Percentiles rank a stretch among this genome's conserved stretches.
phyloP scores from a whole-genome alignment of 2,113 vertebrate genomes.

The Clinocottus analis region DNA sequence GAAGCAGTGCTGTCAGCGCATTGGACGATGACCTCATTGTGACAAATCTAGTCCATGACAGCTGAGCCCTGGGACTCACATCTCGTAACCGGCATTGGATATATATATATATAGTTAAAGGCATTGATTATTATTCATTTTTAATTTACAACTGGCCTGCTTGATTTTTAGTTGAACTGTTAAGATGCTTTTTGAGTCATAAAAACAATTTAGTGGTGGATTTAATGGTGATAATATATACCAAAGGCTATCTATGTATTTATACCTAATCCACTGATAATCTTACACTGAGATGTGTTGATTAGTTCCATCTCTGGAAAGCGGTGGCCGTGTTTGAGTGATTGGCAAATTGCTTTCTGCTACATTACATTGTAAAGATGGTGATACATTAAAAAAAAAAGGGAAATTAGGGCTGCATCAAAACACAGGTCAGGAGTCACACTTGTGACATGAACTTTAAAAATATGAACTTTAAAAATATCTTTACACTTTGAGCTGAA shows the following conservation, averaged over 20 bases:
- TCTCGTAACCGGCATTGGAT: neutral
- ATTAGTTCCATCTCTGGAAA: neutral
- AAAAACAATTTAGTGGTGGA: neutral
- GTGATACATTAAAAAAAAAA: neutral
- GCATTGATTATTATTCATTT: neutral
- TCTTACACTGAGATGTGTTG: too few species aligned
- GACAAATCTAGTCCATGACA: constrained; percentile 31
- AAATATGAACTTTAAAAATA: too few species aligned
- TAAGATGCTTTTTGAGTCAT: neutral
- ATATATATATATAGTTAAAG: neutral
- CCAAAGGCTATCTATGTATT: neutral
- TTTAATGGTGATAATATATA: neutral
- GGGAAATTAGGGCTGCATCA: neutral
- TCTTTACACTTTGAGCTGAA: constrained; percentile 8
- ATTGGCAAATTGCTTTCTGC: neutral
- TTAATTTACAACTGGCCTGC: neutral
- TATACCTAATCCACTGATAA: too few species aligned
- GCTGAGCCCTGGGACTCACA: constrained; percentile 13
- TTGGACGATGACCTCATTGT: constrained; percentile 42
- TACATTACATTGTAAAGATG: neutral
- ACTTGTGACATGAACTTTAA: too few species aligned
- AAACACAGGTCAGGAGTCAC: neutral
- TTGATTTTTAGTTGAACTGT: neutral
- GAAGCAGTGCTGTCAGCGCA: constrained; percentile 1
- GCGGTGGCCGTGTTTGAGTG: neutral